Base-by-base conservation (phyloP, 1,140 invertebrate species). In the Pinna nobilis region DNA sequence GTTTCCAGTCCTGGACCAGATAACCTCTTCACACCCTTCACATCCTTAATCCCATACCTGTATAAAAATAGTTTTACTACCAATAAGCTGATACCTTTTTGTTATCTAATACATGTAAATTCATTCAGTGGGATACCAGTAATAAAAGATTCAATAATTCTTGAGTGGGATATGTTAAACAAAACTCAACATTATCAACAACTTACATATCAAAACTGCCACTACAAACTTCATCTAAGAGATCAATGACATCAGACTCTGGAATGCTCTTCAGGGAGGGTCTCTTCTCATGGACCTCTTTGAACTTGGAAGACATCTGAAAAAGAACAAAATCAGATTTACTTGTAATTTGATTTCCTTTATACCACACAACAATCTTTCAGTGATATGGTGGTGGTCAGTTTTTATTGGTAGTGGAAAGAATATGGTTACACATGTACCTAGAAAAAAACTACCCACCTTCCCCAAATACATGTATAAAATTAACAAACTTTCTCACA, bases 21-120 rank as follows among this genome's bases (percentile, higher is more conserved):
- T 60, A 89, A 64, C 66, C 84, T 78, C 28, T 84, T 84, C 5
- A 80, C 64, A 20, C 80, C 80, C 25, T 87, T 77, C 0, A 88
- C 73, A 70, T 82, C 80, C 49, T 88, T 88, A 2, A 88, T 57
- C 30, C 87, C 88, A 83, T 87, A 88, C 15, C 88, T 89, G 50
- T 35, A 15, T n/a, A 11, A 33, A n/a, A 3, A 33, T 2, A 5
- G 32, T n/a, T n/a, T n/a, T n/a, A n/a, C n/a, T n/a, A 53, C 1
- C 51, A 30, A 25, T 47, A 20, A 18, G 41, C 41, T 47, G 15
- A 18, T 47, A 47, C 41, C 2, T 13, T 47, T 13, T 18, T 1
- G 15, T 13, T 4, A 13, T 18, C 15, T 47, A 47, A 47, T 2
- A n/a, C 32, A 30, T 28, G n/a, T 15, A n/a, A n/a, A n/a, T n/a